phyloP scores from a whole-genome alignment of 2,797 vertebrate species.

The Mergus octosetaceus region DNA sequence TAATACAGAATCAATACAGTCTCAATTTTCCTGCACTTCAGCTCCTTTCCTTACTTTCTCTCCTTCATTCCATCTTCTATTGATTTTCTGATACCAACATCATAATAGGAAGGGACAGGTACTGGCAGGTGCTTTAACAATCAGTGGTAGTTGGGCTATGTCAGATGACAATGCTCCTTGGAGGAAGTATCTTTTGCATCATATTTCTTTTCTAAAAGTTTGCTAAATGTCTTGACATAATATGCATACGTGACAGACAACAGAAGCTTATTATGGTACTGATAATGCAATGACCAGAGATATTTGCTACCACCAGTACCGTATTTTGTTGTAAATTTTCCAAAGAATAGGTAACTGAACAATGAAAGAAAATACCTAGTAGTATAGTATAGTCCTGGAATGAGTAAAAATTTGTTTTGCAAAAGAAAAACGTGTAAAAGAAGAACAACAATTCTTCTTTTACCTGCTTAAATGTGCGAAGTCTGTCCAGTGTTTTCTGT shows the following conservation, averaged over 20 bases:
- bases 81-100: background rate
- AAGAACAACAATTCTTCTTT: background rate
- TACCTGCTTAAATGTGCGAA: conserved; percentile 96
- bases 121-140: background rate
- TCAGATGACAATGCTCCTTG: background rate
- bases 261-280: background rate
- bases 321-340: background rate
- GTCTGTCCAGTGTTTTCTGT: conserved; percentile 92
- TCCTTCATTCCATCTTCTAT: background rate
- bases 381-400: background rate
- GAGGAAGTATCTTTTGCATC: background rate
- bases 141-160: background rate
- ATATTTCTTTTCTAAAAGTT: background rate
- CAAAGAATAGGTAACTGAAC: background rate
- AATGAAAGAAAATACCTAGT: background rate
- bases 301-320: background rate
- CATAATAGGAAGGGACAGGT: background rate
- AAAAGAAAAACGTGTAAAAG: background rate
- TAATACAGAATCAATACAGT: background rate
- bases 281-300: background rate
- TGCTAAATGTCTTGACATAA: background rate
- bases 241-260: background rate
- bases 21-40: background rate
- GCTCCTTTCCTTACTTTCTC: background rate
- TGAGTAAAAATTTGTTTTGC: background rate